Evolutionary conservation across 2,113 vertebrate genomes (phyloP), one percentile per base, ranked within the genome.

Genomic region (Pedetes capensis): DNA sequence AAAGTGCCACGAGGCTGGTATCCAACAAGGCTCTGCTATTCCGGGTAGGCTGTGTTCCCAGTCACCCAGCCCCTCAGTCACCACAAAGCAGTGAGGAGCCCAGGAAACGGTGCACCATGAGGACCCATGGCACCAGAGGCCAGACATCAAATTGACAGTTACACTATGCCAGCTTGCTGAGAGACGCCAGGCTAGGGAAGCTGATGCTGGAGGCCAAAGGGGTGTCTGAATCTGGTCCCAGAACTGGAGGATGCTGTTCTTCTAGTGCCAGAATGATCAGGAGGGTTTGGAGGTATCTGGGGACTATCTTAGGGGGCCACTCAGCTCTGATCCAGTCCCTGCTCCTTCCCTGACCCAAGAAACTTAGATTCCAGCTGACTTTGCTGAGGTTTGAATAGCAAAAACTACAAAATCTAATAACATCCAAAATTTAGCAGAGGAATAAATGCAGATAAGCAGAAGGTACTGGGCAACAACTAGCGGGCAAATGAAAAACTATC

Each of bases 101-200:
- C 95, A 95, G 96, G 89, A 96, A 95, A 96, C 79, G 37, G 63
- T 72, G 91, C 83, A 47, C 83, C 44, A 1, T 81, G 86, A 96
- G 78, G 83, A 92, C 89, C 96, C 5, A 23, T 69, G 95, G 95
- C 93, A 89, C 96, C 89, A 96, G 89, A 96, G 83, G 84, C 84
- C 87, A 97, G 97, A 97, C 97, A 94, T 96, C 83, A 96, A 97
- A 97, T 97, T 96, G 81, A 97, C 95, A 97, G 97, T 97, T 97
- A 94, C 29, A 37, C 72, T 69, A 89, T 92, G 84, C 95, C 95
- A 97, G 94, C 92, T 96, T 92, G 87, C 63, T 95, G 87, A 57
- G 78, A 96, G 96, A 97, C 91, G 92, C 96, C 97, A 97, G 92
- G n/a, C 88, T 76, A 72, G 49, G 42, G 64, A 68, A 89, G 78